These are phyloP conservation scores for Xiphophorus birchmanni DNA, from an alignment of 2,797 vertebrate species.

Conservation along the genomic window DNA sequence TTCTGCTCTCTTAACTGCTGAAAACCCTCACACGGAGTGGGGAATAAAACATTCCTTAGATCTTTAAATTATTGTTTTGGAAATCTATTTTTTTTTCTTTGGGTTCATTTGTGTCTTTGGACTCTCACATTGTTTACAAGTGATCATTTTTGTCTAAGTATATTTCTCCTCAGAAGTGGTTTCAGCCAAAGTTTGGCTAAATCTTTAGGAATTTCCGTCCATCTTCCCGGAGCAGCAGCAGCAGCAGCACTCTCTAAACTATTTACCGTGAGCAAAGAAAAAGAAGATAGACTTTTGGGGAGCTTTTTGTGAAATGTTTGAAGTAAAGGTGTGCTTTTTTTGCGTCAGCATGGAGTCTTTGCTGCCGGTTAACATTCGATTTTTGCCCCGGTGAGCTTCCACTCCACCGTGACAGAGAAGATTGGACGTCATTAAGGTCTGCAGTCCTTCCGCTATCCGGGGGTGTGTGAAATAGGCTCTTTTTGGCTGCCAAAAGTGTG, in stretches of 20 bases:
- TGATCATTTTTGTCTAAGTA: constrained; percentile 17
- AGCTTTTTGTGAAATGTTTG: constrained; percentile 49
- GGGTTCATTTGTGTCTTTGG: constrained; percentile 42
- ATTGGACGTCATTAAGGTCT: constrained; percentile 80
- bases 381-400: constrained; percentile 75
- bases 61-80: constrained; percentile 51
- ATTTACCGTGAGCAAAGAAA: constrained; percentile 47
- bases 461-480: constrained; percentile 69
- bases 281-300: constrained; percentile 16
- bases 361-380: constrained; percentile 76
- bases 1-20: constrained; percentile 50
- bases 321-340: constrained; percentile 66
- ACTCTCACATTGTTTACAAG: constrained; percentile 48
- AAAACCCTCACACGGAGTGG: constrained; percentile 55
- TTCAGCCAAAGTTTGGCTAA: background rate
- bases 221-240: constrained; percentile 20
- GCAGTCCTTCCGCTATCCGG: constrained; percentile 67
- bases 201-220: constrained; percentile 24
- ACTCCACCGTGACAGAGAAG: constrained; percentile 79
- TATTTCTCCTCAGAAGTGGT: background rate
- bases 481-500: constrained; percentile 65
- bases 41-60: constrained; percentile 42
- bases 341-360: constrained; percentile 66
- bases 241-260: constrained; percentile 20
- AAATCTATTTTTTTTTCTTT: constrained; percentile 43